phyloP scores from a whole-genome alignment of 2,888 invertebrate genomes.

The Synanthedon formicaeformis region DNA sequence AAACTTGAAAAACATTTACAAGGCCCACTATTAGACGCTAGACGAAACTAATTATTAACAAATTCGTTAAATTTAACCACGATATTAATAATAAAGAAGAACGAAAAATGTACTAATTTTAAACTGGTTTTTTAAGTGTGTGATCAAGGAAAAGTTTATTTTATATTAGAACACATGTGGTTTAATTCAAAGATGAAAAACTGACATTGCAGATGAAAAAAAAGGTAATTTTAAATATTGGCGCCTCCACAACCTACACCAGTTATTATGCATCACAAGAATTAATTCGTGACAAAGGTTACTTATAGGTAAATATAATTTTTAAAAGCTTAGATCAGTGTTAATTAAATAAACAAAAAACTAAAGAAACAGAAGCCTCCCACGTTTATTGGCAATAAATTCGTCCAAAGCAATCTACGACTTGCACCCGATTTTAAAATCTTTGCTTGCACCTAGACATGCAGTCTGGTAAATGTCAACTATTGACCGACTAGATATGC shows the following conservation, averaged over 20 bases:
- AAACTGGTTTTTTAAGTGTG: no score
- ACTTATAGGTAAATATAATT: background rate
- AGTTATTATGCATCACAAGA: conserved; percentile 18
- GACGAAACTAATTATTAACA: no score
- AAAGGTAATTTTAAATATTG: conserved; percentile 9
- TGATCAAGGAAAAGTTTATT: no score
- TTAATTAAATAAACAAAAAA: background rate
- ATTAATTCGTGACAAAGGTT: conserved; percentile 17
- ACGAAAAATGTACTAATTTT: no score
- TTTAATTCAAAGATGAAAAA: conserved; percentile 6
- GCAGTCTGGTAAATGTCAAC: conserved; percentile 21
- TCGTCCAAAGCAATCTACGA: background rate
- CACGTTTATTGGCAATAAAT: background rate
- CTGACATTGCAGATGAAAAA: conserved; percentile 24
- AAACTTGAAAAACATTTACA: conserved; percentile 12
- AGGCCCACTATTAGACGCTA: no score
- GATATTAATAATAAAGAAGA: no score
- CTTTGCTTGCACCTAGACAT: conserved; percentile 4
- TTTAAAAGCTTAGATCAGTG: background rate
- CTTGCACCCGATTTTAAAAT: no score
- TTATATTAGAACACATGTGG: no score
- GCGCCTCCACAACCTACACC: conserved; percentile 15
- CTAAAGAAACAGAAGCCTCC: background rate
- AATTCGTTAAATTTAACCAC: conserved; percentile 1
- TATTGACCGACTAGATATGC: conserved; percentile 24